Base-by-base conservation (phyloP, 92 coral and sea anemone species). In the Porites rus region DNA sequence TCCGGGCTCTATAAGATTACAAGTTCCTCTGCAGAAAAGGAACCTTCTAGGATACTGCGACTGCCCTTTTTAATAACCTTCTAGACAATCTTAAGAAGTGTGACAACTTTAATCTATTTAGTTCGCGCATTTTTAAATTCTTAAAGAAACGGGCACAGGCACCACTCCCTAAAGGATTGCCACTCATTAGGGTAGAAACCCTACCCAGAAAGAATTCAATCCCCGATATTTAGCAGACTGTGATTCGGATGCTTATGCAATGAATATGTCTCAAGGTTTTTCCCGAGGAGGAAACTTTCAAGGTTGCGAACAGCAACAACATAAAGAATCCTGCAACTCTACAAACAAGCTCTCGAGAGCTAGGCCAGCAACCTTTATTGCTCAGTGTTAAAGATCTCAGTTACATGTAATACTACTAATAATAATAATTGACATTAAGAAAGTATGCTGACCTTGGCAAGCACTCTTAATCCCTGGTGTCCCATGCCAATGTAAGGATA, bases 231-330 rank as follows among this genome's bases (percentile, higher is more conserved):
- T 24, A 79, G 72, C 16, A 31, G 76, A 13, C 79, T 90, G n/a
- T 90, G 90, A 7, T 90, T 90, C 86, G 93, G 90, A 4, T 89
- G 86, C 62, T 75, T 85, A 59, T 80, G 63, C 28, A 53, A 79
- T 16, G 59, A 81, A 16, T 90, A 89, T 73, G 20, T 54, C 7
- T 89, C 76, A n/a, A 79, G 79, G 56, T 72, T 28, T 74, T 90
- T 90, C 65, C 70, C 82, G 16, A 80, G 51, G 61, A 69, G 31
- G 64, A 72, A 46, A 38, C 69, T 11, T 86, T 90, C 46, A 78
- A 81, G 18, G 61, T 90, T 56, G 4, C 83, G 0, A 69, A 84
- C 65, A 86, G 87, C 59, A 28, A 62, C 16, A 79, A 73, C 46
- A 38, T 38, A 46, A 85, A 78, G 19, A 90, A 90, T 79, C 93